Conservation (phyloP, 1,140 invertebrate genomes). For the Diuraphis noxia region DNA sequence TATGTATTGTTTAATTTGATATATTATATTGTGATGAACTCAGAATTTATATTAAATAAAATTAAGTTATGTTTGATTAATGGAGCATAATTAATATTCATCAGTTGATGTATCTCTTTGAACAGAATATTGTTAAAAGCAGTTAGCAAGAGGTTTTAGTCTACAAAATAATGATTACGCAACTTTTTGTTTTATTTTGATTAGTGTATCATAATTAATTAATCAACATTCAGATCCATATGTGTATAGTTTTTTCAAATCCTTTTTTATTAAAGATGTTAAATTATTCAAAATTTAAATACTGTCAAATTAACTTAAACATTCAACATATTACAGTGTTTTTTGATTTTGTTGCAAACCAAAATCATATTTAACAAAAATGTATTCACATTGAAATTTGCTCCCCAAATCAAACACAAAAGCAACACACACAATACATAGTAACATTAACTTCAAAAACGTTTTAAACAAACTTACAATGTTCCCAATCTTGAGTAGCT, state of each 20-base stretch:
- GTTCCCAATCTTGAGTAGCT: conserved; percentile 74
- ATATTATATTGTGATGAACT: too few relatives aligned
- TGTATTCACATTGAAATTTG: conserved; percentile 42
- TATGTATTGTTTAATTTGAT: too few relatives aligned
- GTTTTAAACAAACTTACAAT: conserved; percentile 66
- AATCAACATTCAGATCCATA: neutral
- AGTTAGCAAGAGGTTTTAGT: neutral
- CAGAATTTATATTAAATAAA: too few relatives aligned
- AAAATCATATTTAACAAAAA: neutral
- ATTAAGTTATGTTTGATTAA: neutral
- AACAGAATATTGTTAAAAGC: neutral
- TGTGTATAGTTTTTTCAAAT: neutral
- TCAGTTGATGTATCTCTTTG: neutral
- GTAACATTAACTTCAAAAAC: conserved; percentile 31
- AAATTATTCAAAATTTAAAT: neutral
- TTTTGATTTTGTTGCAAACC: neutral
- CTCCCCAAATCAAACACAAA: conserved; percentile 39
- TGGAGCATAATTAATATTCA: neutral
- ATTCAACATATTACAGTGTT: neutral
- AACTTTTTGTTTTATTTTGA: neutral
- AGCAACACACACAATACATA: conserved; percentile 39
- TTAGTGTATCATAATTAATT: neutral
- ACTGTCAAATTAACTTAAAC: neutral
- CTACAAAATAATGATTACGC: neutral
- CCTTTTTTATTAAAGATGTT: neutral